A percentile compares a stretch with the other conserved stretches of the same genome.
phyloP scores from a whole-genome alignment of 23 tunicate genomes.

The Clavelina lepadiformis region DNA sequence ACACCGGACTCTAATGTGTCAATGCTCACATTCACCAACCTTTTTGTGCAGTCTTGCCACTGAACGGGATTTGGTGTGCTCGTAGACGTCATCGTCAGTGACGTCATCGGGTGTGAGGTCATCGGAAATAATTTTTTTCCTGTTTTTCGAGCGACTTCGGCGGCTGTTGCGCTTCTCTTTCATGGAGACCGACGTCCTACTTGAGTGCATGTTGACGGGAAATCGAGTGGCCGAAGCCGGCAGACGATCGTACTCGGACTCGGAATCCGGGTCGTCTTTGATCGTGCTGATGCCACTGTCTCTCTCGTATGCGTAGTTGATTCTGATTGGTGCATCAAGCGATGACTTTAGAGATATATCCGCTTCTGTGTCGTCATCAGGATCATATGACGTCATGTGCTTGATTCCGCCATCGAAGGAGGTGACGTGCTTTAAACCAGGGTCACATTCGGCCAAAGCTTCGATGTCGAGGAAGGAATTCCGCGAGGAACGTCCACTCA shows the following conservation, averaged over 20 bases:
- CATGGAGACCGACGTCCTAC: neutral
- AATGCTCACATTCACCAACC: too few relatives aligned
- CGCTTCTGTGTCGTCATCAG: slow-evolving; percentile 39
- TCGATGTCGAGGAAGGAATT: slow-evolving; percentile 43
- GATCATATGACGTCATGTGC: neutral
- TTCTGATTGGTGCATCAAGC: slow-evolving; percentile 21
- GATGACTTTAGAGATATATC: slow-evolving; percentile 37
- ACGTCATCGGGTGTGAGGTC: slow-evolving; percentile 7
- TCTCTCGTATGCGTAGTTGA: slow-evolving; percentile 31
- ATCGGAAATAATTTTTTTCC: neutral
- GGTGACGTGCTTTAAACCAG: slow-evolving; percentile 21
- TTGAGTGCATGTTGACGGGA: neutral
- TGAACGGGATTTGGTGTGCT: neutral
- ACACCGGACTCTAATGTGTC: too few relatives aligned
- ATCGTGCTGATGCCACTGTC: slow-evolving; percentile 80
- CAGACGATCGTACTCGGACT: slow-evolving; percentile 1
- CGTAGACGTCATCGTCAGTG: slow-evolving; percentile 8
- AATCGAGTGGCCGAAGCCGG: neutral
- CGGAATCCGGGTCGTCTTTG: slow-evolving; percentile 45
- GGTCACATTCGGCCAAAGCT: slow-evolving; percentile 80
- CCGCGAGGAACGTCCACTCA: slow-evolving; percentile 20
- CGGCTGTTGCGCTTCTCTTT: neutral
- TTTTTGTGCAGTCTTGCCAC: neutral
- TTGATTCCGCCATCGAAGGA: too few relatives aligned
- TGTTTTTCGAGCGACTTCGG: neutral